phyloP scores from a whole-genome alignment of 2,888 invertebrate species.

The Drosophila incognita region DNA sequence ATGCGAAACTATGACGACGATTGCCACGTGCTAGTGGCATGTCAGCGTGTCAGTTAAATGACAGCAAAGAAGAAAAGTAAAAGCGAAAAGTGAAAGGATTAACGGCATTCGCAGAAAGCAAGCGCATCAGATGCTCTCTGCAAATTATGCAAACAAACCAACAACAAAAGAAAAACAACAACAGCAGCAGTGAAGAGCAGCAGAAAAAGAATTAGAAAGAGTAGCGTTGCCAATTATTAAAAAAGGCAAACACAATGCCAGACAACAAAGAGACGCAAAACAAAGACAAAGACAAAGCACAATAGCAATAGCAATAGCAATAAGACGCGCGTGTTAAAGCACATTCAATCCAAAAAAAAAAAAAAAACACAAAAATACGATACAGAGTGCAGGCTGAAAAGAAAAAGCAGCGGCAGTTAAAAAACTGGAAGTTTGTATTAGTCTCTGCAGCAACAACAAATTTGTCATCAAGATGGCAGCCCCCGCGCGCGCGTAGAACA shows the following conservation, averaged over 20 bases:
- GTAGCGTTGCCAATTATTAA: conserved; percentile 52
- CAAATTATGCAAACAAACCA: conserved; percentile 53
- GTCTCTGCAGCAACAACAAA: conserved; percentile 40
- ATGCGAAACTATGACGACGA: conserved; percentile 40
- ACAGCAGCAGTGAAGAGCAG: conserved; percentile 12
- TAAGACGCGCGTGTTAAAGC: conserved; percentile 16
- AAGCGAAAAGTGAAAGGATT: conserved; percentile 38
- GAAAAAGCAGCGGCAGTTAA: conserved; percentile 43
- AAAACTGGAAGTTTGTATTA: conserved; percentile 61
- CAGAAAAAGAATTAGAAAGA: conserved; percentile 10
- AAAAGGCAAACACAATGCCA: conserved; percentile 37
- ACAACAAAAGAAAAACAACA: conserved; percentile 12
- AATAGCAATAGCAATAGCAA: conserved; percentile 18
- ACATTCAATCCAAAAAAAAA: conserved; percentile 66
- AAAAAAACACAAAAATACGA: conserved; percentile 31
- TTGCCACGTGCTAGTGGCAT: conserved; percentile 49
- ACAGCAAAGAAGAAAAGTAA: conserved; percentile 21
- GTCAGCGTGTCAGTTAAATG: conserved; percentile 16
- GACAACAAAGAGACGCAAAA: conserved; percentile 50
- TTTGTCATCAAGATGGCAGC: conserved; percentile 69
- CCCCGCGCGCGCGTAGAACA: conserved; percentile 61
- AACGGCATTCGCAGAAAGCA: conserved; percentile 7
- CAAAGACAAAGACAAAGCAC: conserved; percentile 38
- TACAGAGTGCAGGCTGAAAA: conserved; percentile 44
- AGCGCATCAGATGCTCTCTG: conserved; percentile 13